Conservation (phyloP, 2,797 vertebrate species). For the Lutjanus argentimaculatus region DNA sequence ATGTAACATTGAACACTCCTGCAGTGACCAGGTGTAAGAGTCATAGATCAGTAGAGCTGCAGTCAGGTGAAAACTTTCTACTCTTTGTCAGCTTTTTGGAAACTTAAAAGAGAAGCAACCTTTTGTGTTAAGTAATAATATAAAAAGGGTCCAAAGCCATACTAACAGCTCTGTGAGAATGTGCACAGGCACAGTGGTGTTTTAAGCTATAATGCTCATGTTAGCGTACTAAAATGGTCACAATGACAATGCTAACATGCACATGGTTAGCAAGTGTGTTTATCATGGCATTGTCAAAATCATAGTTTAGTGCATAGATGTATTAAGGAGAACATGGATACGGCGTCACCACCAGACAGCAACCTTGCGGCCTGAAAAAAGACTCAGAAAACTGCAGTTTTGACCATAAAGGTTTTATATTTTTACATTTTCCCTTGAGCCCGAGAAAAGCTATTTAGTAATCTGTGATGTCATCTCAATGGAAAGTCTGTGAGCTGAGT, state of each 20-base stretch:
- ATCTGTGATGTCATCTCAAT: no score
- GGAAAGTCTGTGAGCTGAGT: no score
- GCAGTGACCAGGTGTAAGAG: conserved; percentile 4
- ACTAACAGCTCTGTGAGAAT: background rate
- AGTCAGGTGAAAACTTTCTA: conserved; percentile 13
- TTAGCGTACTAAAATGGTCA: background rate
- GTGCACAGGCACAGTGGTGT: background rate
- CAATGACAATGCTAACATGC: background rate
- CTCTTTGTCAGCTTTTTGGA: background rate
- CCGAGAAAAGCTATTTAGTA: no score
- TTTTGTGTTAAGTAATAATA: background rate
- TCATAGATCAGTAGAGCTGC: conserved; percentile 18
- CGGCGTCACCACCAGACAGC: no score
- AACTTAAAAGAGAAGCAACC: background rate
- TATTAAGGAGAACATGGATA: no score
- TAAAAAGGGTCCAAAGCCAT: background rate
- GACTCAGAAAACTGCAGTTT: no score
- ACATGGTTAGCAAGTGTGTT: background rate
- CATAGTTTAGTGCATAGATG: no score
- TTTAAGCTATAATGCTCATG: background rate
- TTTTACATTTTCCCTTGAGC: no score
- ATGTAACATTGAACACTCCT: conserved; percentile 50
- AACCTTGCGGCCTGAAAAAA: no score
- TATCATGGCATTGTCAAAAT: background rate
- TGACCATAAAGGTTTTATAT: no score